Base-by-base conservation (phyloP, 1,140 invertebrate species). In the Dreissena polymorpha region DNA sequence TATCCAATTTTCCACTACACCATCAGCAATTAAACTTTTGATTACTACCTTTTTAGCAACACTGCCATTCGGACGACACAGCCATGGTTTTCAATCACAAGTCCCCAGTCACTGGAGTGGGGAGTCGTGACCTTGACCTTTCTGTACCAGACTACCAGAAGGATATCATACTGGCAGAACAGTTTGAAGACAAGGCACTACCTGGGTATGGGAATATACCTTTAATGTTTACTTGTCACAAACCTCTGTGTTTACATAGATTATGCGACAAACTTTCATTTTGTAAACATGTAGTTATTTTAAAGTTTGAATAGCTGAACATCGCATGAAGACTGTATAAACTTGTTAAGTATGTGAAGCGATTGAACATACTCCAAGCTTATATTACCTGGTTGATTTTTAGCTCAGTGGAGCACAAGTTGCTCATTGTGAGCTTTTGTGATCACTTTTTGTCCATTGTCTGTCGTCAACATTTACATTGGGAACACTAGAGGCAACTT, bases 61-160 rank as follows among this genome's bases (percentile, higher is more conserved):
- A 91, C 55, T 93, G 93, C 81, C 87, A 89, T 23, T 91, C 91
- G 39, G 89, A 93, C 23, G 89, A 92, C 27, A 91, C 90, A 85
- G 90, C 93, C 6, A 87, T 93, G 76, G 88, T 90, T 10, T 93
- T 93, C 77, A 88, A 86, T 12, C 64, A 83, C 27, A 55, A 83
- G 49, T 64, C 73, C 21, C 85, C 88, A 60, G 78, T 81, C 23
- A 86, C 90, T 77, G 90, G 77, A 81, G 90, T 89, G 27, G 87
- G 89, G 0, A 92, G 90, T 1, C 88, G 91, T 74, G 92, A 93
- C 77, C 76, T 93, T 21, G 86, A 93, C 74, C 86, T 93, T 13
- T 76, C 84, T 27, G 50, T 83, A 60, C 50, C 69, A 29, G 83
- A 89, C 68, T 39, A 84, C 14, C 60, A 65, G 16, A 50, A 70